phyloP scores from a whole-genome alignment of 2,888 invertebrate species.

The Cephonodes hylas region DNA sequence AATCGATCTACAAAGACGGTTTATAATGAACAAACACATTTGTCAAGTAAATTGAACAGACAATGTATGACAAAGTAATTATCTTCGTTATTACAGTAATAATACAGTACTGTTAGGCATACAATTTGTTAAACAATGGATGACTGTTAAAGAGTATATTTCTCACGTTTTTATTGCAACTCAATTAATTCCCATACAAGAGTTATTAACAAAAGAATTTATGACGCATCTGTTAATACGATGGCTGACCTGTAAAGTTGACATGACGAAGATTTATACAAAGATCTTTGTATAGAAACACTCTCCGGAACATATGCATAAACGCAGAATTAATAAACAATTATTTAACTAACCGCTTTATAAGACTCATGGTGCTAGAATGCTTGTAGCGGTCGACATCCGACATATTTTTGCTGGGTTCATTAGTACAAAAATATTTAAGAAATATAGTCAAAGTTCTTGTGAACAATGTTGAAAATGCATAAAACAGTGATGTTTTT shows the following conservation, averaged over 20 bases:
- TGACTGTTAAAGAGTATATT: conserved; percentile 15
- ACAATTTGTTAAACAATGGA: conserved; percentile 2
- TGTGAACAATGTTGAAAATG: too few relatives aligned
- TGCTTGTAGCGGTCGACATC: too few relatives aligned
- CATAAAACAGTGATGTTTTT: too few relatives aligned
- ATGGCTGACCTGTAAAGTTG: conserved; percentile 1
- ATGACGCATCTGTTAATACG: conserved; percentile 3
- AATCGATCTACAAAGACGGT: neutral
- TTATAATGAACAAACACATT: neutral
- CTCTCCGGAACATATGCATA: too few relatives aligned
- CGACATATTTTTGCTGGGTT: too few relatives aligned
- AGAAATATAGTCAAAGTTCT: too few relatives aligned
- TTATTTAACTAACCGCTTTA: too few relatives aligned
- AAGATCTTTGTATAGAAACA: neutral
- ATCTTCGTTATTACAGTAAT: conserved; percentile 17
- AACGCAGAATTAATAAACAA: too few relatives aligned
- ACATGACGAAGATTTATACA: neutral
- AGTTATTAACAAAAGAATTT: conserved; percentile 6
- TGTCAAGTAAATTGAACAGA: conserved; percentile 14
- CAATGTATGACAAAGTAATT: conserved; percentile 16
- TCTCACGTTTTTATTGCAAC: conserved; percentile 22
- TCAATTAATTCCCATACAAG: conserved; percentile 12
- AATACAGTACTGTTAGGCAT: conserved; percentile 18
- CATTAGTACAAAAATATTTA: too few relatives aligned
- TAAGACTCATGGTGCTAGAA: too few relatives aligned